Conservation (phyloP, 2,113 vertebrate species). For the Ciconia boyciana region DNA sequence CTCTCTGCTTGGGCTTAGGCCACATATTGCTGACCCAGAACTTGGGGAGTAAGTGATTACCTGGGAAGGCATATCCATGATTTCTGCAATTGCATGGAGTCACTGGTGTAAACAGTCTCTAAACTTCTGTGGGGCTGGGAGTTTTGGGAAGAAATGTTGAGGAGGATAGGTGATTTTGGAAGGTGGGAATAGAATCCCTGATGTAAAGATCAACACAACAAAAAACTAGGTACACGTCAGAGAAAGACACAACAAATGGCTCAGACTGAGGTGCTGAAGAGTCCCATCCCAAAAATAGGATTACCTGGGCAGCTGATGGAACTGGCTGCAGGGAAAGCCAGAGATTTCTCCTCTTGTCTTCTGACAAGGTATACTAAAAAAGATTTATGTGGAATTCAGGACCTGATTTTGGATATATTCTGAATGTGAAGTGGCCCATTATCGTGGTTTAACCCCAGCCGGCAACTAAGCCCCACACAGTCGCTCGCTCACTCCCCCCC, state of each 20-base stretch:
- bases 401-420: not conserved
- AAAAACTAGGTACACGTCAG: fast-evolving
- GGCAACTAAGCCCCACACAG: too few relatives aligned
- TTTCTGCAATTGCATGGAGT: not conserved
- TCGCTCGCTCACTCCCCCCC: too few relatives aligned
- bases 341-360: not conserved
- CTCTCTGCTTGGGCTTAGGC: not conserved
- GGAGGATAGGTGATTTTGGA: not conserved
- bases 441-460: too few relatives aligned
- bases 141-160: not conserved
- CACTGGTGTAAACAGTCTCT: not conserved
- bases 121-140: not conserved
- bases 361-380: not conserved
- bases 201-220: not conserved
- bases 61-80: fast-evolving
- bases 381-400: not conserved
- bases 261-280: not conserved
- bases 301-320: not conserved
- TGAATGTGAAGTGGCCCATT: not conserved
- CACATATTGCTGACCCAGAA: not conserved
- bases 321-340: not conserved
- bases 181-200: not conserved
- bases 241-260: not conserved
- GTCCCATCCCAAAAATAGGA: not conserved
- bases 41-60: not conserved